Conservation (phyloP, 1,140 invertebrate genomes). For the Holotrichia oblita region DNA sequence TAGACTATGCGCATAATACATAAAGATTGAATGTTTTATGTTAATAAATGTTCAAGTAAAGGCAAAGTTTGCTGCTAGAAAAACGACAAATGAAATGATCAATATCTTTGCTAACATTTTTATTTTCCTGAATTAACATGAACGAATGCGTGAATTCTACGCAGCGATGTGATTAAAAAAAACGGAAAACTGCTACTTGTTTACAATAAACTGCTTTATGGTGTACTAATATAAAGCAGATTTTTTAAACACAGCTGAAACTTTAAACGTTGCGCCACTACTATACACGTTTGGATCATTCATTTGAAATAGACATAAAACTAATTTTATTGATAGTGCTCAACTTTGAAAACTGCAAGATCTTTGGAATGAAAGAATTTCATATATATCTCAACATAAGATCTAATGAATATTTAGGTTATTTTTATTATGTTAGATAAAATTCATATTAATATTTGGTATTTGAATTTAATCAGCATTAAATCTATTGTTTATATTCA, state of each 20-base stretch:
- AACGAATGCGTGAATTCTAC: no score
- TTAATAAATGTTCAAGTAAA: no score
- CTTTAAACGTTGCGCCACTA: not conserved
- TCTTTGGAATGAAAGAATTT: not conserved
- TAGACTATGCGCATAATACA: no score
- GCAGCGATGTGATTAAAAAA: no score
- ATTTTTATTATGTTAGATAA: not conserved
- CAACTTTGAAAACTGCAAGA: not conserved
- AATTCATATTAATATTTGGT: not conserved
- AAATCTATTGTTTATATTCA: not conserved
- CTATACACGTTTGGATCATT: not conserved
- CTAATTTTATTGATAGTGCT: not conserved
- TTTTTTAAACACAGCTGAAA: not conserved
- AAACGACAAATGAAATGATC: no score
- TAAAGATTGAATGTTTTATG: no score
- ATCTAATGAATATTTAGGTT: not conserved
- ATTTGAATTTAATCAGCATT: not conserved
- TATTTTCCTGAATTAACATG: no score
- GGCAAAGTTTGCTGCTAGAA: no score
- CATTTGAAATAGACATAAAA: not conserved
- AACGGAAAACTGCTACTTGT: no score
- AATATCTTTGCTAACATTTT: no score
- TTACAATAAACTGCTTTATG: no score
- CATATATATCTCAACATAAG: not conserved
- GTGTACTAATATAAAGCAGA: no score